Conservation (phyloP, 2,797 vertebrate genomes). For the Mareca strepera region DNA sequence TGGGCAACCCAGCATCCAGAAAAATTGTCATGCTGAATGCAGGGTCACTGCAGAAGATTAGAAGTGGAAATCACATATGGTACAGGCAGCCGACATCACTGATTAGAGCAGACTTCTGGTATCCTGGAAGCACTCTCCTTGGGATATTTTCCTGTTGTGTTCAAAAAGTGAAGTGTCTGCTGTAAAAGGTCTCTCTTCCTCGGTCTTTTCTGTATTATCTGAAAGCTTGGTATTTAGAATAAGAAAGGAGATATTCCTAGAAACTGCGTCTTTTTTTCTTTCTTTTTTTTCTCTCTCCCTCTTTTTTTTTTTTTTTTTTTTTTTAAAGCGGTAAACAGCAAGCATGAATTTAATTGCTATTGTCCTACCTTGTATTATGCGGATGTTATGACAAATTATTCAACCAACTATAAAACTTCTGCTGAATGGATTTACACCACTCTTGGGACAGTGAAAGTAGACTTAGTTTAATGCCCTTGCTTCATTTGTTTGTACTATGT, state of each 20-base stretch:
- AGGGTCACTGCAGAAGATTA: accelerated
- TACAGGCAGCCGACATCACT: background rate
- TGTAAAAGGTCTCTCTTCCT: background rate
- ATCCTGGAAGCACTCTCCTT: background rate
- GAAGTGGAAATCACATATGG: background rate
- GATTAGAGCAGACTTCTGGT: background rate
- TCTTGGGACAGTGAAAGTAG: background rate
- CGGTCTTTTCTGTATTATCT: background rate
- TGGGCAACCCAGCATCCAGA: background rate
- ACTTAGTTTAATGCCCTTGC: background rate
- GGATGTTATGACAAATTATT: background rate
- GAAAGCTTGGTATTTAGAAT: background rate
- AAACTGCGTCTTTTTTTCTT: background rate
- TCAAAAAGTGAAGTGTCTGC: background rate
- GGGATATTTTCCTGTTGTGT: background rate
- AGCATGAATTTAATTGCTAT: background rate
- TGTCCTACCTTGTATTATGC: background rate
- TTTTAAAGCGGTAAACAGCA: background rate
- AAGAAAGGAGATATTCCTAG: background rate
- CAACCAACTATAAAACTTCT: background rate
- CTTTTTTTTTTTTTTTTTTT: no score
- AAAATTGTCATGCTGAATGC: background rate
- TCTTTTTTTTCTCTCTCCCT: no score
- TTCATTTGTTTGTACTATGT: background rate
- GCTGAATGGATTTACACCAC: background rate